Evolutionary conservation across 2,113 vertebrate genomes (phyloP).

Genomic region (Conger conger): DNA sequence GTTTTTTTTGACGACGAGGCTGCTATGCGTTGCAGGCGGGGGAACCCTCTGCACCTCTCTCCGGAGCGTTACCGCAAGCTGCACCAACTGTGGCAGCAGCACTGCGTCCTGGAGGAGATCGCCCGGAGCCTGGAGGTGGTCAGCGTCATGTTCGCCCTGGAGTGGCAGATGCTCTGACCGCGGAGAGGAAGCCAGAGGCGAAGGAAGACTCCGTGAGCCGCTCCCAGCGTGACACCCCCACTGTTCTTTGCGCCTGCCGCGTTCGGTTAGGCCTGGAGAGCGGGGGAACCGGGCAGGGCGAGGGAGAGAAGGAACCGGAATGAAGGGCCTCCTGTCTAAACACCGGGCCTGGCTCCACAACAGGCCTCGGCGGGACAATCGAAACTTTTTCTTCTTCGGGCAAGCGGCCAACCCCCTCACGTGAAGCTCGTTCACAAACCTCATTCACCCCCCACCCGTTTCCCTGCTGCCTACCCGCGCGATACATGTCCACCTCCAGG

Average conservation of each 20-base stretch:
- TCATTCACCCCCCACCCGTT: constrained; percentile 41
- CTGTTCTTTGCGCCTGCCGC: background rate
- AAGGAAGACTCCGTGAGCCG: background rate
- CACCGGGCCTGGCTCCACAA: background rate
- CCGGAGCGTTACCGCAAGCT: constrained; percentile 90
- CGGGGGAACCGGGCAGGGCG: background rate
- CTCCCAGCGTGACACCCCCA: background rate
- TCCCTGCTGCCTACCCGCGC: constrained; percentile 42
- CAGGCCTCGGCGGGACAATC: background rate
- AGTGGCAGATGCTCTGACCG: constrained; percentile 91
- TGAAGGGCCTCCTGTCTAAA: constrained; percentile 5
- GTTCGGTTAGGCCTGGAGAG: background rate
- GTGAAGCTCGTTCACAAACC: constrained; percentile 26
- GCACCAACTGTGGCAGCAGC: constrained; percentile 92
- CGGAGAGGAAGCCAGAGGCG: background rate
- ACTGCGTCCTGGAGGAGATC: constrained; percentile 96
- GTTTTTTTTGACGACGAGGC: background rate
- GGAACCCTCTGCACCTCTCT: constrained; percentile 90
- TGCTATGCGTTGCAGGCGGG: constrained; percentile 63
- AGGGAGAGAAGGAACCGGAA: constrained; percentile 29
- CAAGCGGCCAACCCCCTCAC: constrained; percentile 10
- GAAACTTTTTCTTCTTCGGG: background rate
- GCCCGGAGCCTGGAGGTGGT: constrained; percentile 90
- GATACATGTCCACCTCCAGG: constrained; percentile 34
- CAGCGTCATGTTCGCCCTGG: constrained; percentile 89